phyloP scores from a whole-genome alignment of 2,113 vertebrate species.

The Rhombomys opimus region DNA sequence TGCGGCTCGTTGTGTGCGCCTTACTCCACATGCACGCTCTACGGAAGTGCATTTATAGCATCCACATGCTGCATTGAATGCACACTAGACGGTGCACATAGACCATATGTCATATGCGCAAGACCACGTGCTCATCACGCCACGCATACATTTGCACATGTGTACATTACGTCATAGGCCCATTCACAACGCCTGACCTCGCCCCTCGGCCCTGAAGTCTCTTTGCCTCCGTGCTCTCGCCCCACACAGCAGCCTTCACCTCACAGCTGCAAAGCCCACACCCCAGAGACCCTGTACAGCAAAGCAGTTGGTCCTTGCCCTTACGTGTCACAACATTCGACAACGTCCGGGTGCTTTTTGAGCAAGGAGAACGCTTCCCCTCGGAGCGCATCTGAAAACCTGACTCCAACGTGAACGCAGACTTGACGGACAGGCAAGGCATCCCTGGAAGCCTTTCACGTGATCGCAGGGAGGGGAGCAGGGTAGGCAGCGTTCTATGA shows the following conservation, averaged over 20 bases:
- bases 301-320: neutral
- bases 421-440: accelerated
- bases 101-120: accelerated
- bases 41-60: too few relatives aligned
- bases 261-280: neutral
- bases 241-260: neutral
- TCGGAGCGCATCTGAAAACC: neutral
- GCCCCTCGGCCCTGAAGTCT: neutral
- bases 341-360: neutral
- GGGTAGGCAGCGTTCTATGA: accelerated
- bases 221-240: neutral
- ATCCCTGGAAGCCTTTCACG: neutral
- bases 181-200: neutral
- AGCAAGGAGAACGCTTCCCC: neutral
- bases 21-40: neutral
- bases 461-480: accelerated
- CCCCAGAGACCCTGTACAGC: neutral
- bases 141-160: neutral
- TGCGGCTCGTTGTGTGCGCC: accelerated
- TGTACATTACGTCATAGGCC: accelerated
- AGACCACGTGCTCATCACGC: too few relatives aligned
- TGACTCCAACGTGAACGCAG: neutral
- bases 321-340: neutral
- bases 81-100: too few relatives aligned
- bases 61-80: neutral